Conservation (phyloP, 1,140 invertebrate genomes). For the Eupristina koningsbergeri region DNA sequence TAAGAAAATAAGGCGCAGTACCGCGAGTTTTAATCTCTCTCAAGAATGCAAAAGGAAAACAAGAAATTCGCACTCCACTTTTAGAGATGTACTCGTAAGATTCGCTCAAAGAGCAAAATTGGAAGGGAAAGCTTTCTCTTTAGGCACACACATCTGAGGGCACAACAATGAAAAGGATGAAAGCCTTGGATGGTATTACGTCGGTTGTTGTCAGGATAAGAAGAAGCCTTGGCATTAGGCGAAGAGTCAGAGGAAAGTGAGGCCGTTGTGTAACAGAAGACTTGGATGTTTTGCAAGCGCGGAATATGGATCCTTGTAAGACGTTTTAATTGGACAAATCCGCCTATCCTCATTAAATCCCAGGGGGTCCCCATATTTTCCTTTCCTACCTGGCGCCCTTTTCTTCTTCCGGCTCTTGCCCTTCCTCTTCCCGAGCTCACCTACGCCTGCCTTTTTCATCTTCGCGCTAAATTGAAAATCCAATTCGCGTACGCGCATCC, state of each 20-base stretch:
- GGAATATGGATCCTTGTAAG: slow-evolving; percentile 71
- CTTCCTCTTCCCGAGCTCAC: slow-evolving; percentile 28
- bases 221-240: slow-evolving; percentile 63
- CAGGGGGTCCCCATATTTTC: slow-evolving; percentile 55
- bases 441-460: slow-evolving; percentile 60
- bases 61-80: background rate
- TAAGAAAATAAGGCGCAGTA: background rate
- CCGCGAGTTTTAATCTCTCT: background rate
- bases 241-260: slow-evolving; percentile 54
- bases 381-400: slow-evolving; percentile 55
- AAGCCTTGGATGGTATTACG: slow-evolving; percentile 38
- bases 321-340: slow-evolving; percentile 76
- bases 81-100: background rate
- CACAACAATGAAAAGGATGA: slow-evolving; percentile 47
- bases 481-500: slow-evolving; percentile 39
- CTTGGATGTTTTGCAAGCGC: slow-evolving; percentile 69
- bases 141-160: background rate
- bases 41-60: background rate
- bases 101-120: background rate
- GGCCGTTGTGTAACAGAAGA: slow-evolving; percentile 34
- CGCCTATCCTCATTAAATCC: slow-evolving; percentile 75
- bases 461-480: slow-evolving; percentile 66
- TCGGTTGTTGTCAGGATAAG: slow-evolving; percentile 61
- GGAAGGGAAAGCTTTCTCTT: background rate
- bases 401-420: background rate